These are phyloP conservation scores for Epinotia demarniana DNA, from an alignment of 2,888 invertebrate species.

Conservation along the genomic window DNA sequence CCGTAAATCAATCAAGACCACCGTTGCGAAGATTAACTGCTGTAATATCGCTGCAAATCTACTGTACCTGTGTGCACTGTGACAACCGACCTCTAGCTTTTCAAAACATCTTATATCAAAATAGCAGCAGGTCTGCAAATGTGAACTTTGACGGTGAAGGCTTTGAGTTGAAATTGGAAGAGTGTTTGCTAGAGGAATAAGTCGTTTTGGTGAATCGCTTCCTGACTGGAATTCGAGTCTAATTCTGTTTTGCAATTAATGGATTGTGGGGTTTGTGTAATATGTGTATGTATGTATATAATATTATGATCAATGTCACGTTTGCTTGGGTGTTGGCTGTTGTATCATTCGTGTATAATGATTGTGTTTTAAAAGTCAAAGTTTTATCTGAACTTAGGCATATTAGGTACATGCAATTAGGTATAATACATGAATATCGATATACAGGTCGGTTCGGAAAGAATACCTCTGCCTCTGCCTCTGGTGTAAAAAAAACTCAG, in stretches of 20 bases:
- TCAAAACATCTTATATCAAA: not conserved
- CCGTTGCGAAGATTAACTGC: constrained; percentile 20
- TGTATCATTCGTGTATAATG: too few species aligned
- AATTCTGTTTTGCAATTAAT: not conserved
- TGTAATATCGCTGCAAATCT: constrained; percentile 21
- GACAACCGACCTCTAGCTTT: not conserved
- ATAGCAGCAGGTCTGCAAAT: not conserved
- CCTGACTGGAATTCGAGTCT: not conserved
- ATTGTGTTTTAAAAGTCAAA: too few species aligned
- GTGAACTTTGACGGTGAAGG: not conserved
- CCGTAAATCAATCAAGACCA: constrained; percentile 24
- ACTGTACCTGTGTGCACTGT: constrained; percentile 24
- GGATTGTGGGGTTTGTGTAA: not conserved
- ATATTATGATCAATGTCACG: too few species aligned
- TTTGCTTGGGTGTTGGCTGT: too few species aligned
- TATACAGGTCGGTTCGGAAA: too few species aligned
- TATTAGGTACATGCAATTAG: too few species aligned
- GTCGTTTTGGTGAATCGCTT: not conserved
- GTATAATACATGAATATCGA: too few species aligned
- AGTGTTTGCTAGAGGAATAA: not conserved
- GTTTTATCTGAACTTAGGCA: too few species aligned
- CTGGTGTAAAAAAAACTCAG: too few species aligned
- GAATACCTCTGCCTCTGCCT: too few species aligned
- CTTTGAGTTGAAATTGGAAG: not conserved
- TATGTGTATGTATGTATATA: too few species aligned